phyloP scores from a whole-genome alignment of 2,113 vertebrate genomes.

The Felis chaus region DNA sequence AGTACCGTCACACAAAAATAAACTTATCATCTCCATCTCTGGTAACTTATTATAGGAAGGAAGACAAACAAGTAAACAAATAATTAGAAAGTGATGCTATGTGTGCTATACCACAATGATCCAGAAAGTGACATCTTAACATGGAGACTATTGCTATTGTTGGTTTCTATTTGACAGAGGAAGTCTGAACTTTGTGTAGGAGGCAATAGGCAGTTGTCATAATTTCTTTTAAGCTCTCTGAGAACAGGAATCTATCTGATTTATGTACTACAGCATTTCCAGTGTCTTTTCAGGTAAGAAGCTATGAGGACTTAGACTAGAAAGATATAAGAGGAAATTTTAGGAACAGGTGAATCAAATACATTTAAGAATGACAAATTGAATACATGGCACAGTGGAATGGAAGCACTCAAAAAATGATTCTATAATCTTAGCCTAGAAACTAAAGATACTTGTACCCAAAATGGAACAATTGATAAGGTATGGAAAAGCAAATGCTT shows the following conservation, averaged over 20 bases:
- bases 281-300: not conserved
- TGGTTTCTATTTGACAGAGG: not conserved
- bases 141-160: not conserved
- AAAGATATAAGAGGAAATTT: not conserved
- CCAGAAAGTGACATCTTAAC: conserved; percentile 40
- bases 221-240: not conserved
- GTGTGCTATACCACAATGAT: not conserved
- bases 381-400: not conserved
- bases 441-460: not conserved
- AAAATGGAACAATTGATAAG: not conserved
- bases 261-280: not conserved
- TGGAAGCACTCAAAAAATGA: not conserved
- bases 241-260: not conserved
- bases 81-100: not conserved
- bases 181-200: not conserved
- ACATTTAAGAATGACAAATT: not conserved
- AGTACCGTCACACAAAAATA: conserved; percentile 3
- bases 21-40: not conserved
- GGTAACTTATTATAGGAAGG: not conserved
- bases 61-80: not conserved
- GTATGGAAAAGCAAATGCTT: not conserved
- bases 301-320: not conserved
- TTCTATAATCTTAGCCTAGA: not conserved
- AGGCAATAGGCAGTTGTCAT: not conserved
- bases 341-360: not conserved